A percentile compares a stretch with the other conserved stretches of the same genome.
Conservation (phyloP, 2,797 vertebrate species). For the Bovichtus diacanthus region DNA sequence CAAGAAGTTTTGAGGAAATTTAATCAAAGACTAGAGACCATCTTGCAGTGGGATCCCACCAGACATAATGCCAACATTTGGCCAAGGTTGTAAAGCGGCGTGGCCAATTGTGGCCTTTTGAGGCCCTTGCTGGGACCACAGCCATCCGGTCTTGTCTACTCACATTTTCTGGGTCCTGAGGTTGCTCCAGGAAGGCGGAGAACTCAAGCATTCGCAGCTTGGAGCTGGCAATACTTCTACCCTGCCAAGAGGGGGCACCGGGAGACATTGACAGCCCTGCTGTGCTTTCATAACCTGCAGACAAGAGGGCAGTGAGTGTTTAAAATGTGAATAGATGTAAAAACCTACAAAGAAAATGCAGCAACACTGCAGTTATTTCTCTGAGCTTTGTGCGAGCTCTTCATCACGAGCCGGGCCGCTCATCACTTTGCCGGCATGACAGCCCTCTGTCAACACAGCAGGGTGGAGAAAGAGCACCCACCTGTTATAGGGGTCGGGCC, state of each 20-base stretch:
- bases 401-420: constrained; percentile 29
- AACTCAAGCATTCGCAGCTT: constrained; percentile 96
- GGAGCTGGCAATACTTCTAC: constrained; percentile 92
- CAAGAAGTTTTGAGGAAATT: neutral
- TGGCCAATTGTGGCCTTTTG: too few relatives aligned
- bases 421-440: constrained; percentile 49
- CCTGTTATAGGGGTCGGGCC: constrained; percentile 91
- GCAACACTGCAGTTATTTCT: constrained; percentile 39
- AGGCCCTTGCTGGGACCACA: too few relatives aligned
- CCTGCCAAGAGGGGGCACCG: constrained; percentile 91
- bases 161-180: constrained; percentile 92
- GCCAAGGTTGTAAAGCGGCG: too few relatives aligned
- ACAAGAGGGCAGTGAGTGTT: constrained; percentile 10
- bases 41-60: too few relatives aligned
- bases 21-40: too few relatives aligned
- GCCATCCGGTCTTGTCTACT: constrained; percentile 62
- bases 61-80: too few relatives aligned
- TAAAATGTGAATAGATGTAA: constrained; percentile 11
- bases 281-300: constrained; percentile 91
- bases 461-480: constrained; percentile 71
- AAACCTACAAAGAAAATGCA: constrained; percentile 39
- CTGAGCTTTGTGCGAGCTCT: constrained; percentile 32
- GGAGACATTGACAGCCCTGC: constrained; percentile 88
- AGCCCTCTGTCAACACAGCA: constrained; percentile 65
- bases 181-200: constrained; percentile 95